Evolutionary conservation across 1,140 invertebrate genomes (phyloP).

Genomic region (Calosoma granatense): DNA sequence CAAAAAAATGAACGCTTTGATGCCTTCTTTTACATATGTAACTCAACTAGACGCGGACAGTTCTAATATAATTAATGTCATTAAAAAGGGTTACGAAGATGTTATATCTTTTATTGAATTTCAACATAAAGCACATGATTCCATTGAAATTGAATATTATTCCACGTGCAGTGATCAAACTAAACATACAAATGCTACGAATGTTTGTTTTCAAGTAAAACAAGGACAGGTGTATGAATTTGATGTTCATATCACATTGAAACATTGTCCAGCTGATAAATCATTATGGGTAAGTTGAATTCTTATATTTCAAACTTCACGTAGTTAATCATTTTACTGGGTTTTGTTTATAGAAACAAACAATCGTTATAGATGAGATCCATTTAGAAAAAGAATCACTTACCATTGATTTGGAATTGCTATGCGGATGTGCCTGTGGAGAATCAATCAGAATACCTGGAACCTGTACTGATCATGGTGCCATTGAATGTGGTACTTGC

Average conservation of each 20-base stretch:
- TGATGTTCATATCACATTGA: constrained; percentile 43
- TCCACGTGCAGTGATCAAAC: constrained; percentile 42
- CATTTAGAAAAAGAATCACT: constrained; percentile 39
- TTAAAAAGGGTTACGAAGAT: constrained; percentile 46
- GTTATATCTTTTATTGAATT: constrained; percentile 46
- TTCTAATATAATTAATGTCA: constrained; percentile 48
- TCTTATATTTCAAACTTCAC: background rate
- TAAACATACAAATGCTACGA: constrained; percentile 34
- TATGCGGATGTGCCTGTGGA: constrained; percentile 38
- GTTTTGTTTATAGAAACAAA: constrained; percentile 22
- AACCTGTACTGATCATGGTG: constrained; percentile 38
- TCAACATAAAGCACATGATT: constrained; percentile 37
- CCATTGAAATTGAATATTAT: constrained; percentile 43
- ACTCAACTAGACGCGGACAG: constrained; percentile 46
- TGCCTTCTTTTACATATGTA: constrained; percentile 45
- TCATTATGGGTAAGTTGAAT: constrained; percentile 8
- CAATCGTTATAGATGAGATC: constrained; percentile 38
- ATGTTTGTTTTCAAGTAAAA: constrained; percentile 41
- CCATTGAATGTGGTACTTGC: constrained; percentile 45
- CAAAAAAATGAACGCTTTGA: constrained; percentile 37
- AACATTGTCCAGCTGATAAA: constrained; percentile 36
- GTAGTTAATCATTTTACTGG: no score
- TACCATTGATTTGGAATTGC: constrained; percentile 36
- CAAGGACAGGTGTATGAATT: constrained; percentile 45
- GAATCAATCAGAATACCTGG: constrained; percentile 27